Evolutionary conservation across 2,113 vertebrate genomes (phyloP).

Genomic region (Crotalus tigris): DNA sequence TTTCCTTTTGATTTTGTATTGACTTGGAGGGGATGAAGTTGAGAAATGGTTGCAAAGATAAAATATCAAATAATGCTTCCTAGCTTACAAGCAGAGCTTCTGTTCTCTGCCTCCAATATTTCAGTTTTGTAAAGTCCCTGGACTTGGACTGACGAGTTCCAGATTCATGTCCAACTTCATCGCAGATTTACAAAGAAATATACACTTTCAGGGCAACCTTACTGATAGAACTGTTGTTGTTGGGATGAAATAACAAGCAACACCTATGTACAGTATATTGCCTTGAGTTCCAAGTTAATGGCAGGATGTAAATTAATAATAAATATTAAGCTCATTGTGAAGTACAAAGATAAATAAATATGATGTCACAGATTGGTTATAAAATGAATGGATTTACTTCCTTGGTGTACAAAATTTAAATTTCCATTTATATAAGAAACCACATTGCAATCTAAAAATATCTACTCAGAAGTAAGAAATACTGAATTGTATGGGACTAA

Average conservation of each 20-base stretch:
- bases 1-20: background rate
- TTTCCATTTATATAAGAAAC: background rate
- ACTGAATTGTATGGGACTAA: background rate
- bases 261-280: background rate
- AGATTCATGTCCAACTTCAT: background rate
- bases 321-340: background rate
- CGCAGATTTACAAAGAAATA: background rate
- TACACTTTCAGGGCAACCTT: background rate
- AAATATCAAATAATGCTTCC: background rate
- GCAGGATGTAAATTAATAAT: no score
- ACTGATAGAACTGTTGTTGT: background rate
- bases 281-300: background rate
- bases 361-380: background rate
- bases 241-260: background rate
- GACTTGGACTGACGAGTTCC: background rate
- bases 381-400: background rate
- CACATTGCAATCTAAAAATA: background rate
- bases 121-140: background rate
- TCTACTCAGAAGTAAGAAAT: background rate
- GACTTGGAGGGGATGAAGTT: background rate
- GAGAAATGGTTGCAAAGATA: background rate
- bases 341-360: background rate
- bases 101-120: background rate
- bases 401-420: background rate
- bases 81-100: background rate